Evolutionary conservation across 2,113 vertebrate species (phyloP), one percentile per base, ranked within the genome.

Genomic region (Bostrychus sinensis): DNA sequence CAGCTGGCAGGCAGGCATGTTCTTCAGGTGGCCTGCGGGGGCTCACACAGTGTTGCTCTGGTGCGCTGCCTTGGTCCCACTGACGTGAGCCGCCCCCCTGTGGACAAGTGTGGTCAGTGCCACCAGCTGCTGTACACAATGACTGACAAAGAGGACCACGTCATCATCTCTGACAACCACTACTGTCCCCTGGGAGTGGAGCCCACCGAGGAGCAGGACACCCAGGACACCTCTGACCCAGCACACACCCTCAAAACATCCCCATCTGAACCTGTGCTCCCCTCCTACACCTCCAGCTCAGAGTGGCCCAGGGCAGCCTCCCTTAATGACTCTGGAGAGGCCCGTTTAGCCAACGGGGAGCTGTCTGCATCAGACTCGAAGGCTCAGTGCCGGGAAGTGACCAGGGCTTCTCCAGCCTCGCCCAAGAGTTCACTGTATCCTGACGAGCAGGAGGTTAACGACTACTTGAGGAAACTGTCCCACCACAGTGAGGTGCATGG

Each of bases 141-240:
- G 97, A 99, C 89, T 0, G 97, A 99, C 88, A 98, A 97, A 80
- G 97, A 98, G 79, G 97, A 99, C 82, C 97, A 99, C 1, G 97
- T 99, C 55, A 98, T 99, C 75, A 99, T 99, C 90, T 99, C 97
- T 1, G 97, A 99, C 67, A 94, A 91, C 43, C 97, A 99, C 67
- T 95, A 93, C 74, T 99, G 97, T 78, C 94, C 94, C 0, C 73
- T 95, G 2, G 94, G 93, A 0, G 88, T 94, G 34, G 93, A 92
- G 0, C 77, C 93, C n/a, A 88, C 92, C 0, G 93, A 91, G 39
- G 89, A 87, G 7, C 91, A 90, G 0, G 56, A 62, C 30, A 87
- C 81, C 26, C 91, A 90, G 0, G 56, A 62, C 74, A 75, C 58
- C 0, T 73, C 81, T 0, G 38, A 68, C 3, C 28, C 28, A 0